These are phyloP conservation scores for Pangasius mekongensis DNA, from an alignment of 2,797 vertebrate genomes.

Conservation along the genomic window DNA sequence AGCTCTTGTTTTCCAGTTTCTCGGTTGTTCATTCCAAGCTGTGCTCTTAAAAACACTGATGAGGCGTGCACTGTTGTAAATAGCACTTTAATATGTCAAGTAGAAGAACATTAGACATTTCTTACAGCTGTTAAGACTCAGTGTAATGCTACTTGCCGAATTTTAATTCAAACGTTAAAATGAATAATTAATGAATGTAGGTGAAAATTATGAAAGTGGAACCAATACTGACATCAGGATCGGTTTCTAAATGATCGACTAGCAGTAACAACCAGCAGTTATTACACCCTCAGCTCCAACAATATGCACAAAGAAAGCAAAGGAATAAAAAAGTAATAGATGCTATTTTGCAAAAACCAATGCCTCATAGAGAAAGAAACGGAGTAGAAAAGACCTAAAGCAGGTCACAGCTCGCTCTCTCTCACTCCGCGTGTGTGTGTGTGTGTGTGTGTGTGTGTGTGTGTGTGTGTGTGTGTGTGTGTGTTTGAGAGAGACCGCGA, in stretches of 20 bases:
- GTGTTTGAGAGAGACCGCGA: constrained; percentile 5
- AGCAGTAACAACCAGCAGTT: neutral
- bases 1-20: neutral
- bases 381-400: constrained; percentile 24
- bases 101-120: neutral
- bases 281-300: neutral
- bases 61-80: neutral
- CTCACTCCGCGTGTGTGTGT: neutral
- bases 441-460: neutral
- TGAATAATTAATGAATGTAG: neutral
- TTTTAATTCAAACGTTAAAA: neutral
- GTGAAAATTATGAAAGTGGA: neutral
- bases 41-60: neutral
- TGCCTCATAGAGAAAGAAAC: neutral
- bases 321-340: constrained; percentile 12
- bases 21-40: neutral
- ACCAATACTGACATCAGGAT: neutral
- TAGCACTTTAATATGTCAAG: neutral
- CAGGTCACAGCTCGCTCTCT: constrained; percentile 34
- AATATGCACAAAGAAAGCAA: neutral
- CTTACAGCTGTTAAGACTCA: neutral
- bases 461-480: neutral
- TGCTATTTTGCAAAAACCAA: neutral
- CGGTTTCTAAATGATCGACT: neutral
- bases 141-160: neutral